A percentile compares a stretch with the other conserved stretches of the same genome.
Evolutionary conservation across 2,113 vertebrate genomes (phyloP).

Genomic region (Chloropsis hardwickii): DNA sequence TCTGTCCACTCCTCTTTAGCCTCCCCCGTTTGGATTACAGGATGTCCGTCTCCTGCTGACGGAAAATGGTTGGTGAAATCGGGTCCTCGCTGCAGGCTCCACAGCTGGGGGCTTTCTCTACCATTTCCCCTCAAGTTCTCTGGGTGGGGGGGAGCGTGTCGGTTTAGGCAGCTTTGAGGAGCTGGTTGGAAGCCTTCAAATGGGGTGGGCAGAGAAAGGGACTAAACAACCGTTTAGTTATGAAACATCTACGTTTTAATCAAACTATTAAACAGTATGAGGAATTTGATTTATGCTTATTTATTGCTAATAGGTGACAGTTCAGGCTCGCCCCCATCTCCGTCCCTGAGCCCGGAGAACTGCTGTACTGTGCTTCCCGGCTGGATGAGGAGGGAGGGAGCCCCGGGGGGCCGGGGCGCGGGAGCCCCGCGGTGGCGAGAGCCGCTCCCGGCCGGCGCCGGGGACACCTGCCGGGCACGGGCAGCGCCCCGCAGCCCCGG

Average conservation of each 20-base stretch:
- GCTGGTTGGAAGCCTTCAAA: not conserved
- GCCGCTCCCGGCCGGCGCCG: not conserved
- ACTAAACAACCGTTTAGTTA: not conserved
- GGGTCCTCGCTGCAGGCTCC: not conserved
- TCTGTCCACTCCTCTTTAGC: not conserved
- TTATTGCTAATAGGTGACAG: not conserved
- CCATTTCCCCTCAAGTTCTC: not conserved
- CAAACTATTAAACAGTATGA: not conserved
- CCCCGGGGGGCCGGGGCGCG: not conserved
- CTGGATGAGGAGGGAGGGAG: not conserved
- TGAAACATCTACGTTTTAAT: not conserved
- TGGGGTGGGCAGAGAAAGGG: not conserved
- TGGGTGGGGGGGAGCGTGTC: fast-evolving
- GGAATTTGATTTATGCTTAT: not conserved
- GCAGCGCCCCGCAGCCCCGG: not conserved
- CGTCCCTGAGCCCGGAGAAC: not conserved
- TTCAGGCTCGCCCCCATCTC: not conserved
- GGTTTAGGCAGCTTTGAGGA: not conserved
- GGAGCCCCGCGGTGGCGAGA: not conserved
- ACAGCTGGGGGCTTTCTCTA: not conserved
- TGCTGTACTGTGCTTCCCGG: not conserved
- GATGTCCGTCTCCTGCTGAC: not conserved
- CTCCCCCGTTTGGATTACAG: not conserved
- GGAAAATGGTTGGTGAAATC: not conserved
- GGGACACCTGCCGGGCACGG: slow-evolving; percentile 51